These are phyloP conservation scores for Hydrotaea cyrtoneurina DNA, from an alignment of 2,888 invertebrate species.

Conservation along the genomic window DNA sequence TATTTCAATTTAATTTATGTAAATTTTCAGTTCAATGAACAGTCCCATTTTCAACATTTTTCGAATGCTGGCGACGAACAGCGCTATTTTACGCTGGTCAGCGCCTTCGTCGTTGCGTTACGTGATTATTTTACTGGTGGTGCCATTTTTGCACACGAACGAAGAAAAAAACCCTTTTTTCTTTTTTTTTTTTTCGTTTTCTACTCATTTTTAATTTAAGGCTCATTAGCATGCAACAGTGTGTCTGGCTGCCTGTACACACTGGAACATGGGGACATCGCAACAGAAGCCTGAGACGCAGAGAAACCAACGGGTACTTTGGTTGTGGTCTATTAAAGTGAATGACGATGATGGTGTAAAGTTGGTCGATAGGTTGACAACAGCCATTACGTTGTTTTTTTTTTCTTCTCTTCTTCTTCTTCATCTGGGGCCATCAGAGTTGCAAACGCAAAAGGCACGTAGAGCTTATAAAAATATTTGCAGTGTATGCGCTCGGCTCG, in stretches of 20 bases:
- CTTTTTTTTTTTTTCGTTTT: conserved; percentile 24
- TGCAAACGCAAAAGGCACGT: conserved; percentile 1
- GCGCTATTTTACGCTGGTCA: not conserved
- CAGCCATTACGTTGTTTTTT: not conserved
- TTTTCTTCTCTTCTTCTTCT: not conserved
- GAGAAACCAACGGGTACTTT: not conserved
- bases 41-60: not conserved
- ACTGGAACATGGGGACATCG: not conserved
- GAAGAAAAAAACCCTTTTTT: conserved; percentile 3
- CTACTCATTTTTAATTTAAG: conserved; percentile 46
- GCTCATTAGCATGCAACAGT: conserved; percentile 62
- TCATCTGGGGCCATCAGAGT: not conserved
- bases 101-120: not conserved
- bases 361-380: conserved; percentile 59
- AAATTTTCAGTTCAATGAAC: not conserved
- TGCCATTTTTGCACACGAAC: not conserved
- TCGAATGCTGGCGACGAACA: not conserved
- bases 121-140: conserved; percentile 21
- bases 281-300: not conserved
- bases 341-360: conserved; percentile 50
- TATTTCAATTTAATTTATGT: not conserved
- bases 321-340: conserved; percentile 15
- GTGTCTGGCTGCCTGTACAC: conserved; percentile 31
- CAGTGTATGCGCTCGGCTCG: not conserved
- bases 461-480: conserved; percentile 12